Conservation (phyloP, 2,888 invertebrate species). For the Cyclophora punctaria region DNA sequence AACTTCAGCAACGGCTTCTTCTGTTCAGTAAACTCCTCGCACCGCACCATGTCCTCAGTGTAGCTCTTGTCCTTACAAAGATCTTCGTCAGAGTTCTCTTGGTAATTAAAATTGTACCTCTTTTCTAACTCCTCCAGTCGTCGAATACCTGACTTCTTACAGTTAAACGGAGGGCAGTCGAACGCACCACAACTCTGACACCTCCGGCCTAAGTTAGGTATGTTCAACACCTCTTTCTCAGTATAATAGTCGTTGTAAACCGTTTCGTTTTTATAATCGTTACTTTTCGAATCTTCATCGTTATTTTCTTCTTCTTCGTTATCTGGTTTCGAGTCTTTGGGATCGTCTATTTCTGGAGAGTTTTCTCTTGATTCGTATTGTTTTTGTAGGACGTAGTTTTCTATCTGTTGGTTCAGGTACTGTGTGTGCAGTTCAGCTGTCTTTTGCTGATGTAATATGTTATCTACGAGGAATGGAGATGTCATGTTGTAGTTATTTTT, state of each 20-base stretch:
- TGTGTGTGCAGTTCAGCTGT: conserved; percentile 61
- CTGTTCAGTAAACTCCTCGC: conserved; percentile 58
- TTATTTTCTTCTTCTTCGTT: conserved; percentile 33
- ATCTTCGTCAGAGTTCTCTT: conserved; percentile 61
- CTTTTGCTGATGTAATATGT: conserved; percentile 76
- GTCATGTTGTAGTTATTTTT: conserved; percentile 66
- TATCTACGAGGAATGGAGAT: conserved; percentile 77
- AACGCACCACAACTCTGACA: conserved; percentile 74
- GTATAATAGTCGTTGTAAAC: conserved; percentile 40
- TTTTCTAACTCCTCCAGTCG: conserved; percentile 63
- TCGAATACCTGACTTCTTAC: conserved; percentile 61
- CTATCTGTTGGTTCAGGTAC: conserved; percentile 71
- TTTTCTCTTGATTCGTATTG: conserved; percentile 36
- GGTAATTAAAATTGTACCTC: conserved; percentile 52
- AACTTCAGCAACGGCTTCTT: conserved; percentile 90
- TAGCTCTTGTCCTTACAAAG: conserved; percentile 36
- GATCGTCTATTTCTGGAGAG: conserved; percentile 23
- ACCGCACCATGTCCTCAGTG: conserved; percentile 61
- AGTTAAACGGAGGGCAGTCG: conserved; percentile 71
- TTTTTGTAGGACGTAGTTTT: conserved; percentile 46
- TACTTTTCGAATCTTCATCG: conserved; percentile 52
- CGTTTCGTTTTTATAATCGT: conserved; percentile 55
- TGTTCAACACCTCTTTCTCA: conserved; percentile 58
- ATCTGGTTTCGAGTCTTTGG: conserved; percentile 30
- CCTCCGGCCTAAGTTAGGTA: conserved; percentile 52